These are phyloP conservation scores for Albula glossodonta DNA, from an alignment of 2,113 vertebrate genomes.

Conservation along the genomic window DNA sequence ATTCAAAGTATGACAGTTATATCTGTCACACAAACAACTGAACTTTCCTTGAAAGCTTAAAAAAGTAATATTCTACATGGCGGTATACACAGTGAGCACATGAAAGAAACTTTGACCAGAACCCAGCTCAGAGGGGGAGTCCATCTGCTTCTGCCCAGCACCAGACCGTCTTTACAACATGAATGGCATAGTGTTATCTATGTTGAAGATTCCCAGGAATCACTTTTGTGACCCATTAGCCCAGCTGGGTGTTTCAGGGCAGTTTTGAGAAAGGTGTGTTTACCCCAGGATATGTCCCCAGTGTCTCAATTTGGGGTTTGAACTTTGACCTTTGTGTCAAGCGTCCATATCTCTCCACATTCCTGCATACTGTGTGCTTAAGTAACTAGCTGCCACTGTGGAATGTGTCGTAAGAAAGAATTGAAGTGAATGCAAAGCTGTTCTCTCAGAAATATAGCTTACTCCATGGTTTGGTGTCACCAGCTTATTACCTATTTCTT, in stretches of 20 bases:
- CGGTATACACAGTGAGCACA: no score
- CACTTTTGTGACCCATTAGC: neutral
- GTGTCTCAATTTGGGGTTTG: neutral
- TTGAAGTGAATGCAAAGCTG: neutral
- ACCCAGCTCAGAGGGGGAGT: no score
- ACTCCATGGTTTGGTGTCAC: neutral
- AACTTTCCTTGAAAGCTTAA: no score
- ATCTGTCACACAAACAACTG: no score
- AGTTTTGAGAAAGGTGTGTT: neutral
- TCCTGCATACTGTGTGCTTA: neutral
- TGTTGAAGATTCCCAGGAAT: neutral
- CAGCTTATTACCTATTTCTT: neutral
- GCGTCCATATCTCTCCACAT: neutral
- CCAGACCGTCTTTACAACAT: no score
- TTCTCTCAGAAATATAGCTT: neutral
- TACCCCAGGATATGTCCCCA: neutral
- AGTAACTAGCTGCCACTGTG: neutral
- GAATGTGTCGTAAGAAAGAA: neutral
- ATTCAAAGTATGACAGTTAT: no score
- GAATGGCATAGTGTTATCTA: neutral
- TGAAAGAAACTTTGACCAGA: no score
- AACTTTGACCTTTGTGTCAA: neutral
- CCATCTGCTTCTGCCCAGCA: no score
- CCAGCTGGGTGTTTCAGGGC: neutral
- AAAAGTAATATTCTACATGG: no score